Evolutionary conservation across 2,888 invertebrate species (phyloP).

Genomic region (Dilophus febrilis): DNA sequence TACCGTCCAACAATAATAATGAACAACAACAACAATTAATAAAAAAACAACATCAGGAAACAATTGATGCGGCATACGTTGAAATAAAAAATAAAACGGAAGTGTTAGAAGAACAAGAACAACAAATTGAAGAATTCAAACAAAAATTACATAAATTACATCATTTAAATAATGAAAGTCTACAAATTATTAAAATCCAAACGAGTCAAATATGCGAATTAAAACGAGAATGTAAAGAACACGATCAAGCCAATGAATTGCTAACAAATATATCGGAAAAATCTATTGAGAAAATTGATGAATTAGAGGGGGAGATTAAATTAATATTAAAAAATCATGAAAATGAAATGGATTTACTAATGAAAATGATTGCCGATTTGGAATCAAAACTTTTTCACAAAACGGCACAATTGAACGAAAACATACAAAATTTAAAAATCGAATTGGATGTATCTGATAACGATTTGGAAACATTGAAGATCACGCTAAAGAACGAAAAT

Average conservation of each 20-base stretch:
- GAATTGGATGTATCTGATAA: slow-evolving; percentile 4
- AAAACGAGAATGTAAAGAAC: slow-evolving; percentile 3
- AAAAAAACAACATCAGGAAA: slow-evolving; percentile 29
- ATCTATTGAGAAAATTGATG: slow-evolving; percentile 8
- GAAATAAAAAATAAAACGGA: slow-evolving; percentile 37
- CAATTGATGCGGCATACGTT: slow-evolving; percentile 21
- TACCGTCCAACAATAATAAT: slow-evolving; percentile 16
- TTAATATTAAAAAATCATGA: slow-evolving; percentile 11
- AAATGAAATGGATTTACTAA: slow-evolving; percentile 10
- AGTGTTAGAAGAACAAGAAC: slow-evolving; percentile 31
- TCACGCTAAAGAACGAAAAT: slow-evolving; percentile 14
- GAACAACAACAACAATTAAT: slow-evolving; percentile 29
- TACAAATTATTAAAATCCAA: slow-evolving; percentile 16
- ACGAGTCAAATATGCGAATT: slow-evolving; percentile 17
- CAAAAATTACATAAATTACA: slow-evolving; percentile 26
- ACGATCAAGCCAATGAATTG: slow-evolving; percentile 14
- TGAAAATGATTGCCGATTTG: slow-evolving; percentile 7
- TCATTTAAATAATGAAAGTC: slow-evolving; percentile 20
- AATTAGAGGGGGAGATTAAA: slow-evolving; percentile 20
- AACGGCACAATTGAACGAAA: slow-evolving; percentile 2
- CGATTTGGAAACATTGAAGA: slow-evolving; percentile 1
- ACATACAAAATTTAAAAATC: slow-evolving; percentile 1
- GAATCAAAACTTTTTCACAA: slow-evolving; percentile 7
- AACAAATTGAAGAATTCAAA: slow-evolving; percentile 34
- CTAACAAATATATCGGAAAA: slow-evolving; percentile 16